These are phyloP conservation scores for Choristoneura fumiferana DNA, from an alignment of 1,140 invertebrate genomes.

Conservation along the genomic window DNA sequence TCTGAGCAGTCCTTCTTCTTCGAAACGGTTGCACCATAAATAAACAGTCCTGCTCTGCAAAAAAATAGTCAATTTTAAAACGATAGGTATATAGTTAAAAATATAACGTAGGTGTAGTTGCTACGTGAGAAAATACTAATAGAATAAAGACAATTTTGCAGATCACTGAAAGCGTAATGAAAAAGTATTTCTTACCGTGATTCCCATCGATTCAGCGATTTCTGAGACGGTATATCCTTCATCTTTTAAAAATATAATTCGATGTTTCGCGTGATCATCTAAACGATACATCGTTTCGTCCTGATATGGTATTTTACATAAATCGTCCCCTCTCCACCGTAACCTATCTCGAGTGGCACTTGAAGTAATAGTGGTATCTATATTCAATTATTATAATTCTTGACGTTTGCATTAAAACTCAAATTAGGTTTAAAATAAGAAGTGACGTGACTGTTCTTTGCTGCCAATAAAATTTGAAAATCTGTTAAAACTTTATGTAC, in stretches of 20 bases:
- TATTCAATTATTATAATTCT: neutral
- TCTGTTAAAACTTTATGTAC: neutral
- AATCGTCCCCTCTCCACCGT: neutral
- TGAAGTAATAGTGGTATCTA: constrained; percentile 1
- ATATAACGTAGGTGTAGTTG: too few species aligned
- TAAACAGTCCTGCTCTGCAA: neutral
- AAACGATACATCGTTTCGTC: constrained; percentile 3
- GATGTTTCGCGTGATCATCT: neutral
- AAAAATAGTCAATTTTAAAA: neutral
- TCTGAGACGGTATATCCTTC: constrained; percentile 1
- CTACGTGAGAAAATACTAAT: neutral
- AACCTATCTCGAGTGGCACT: constrained; percentile 1
- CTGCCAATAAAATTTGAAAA: neutral
- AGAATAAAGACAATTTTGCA: neutral
- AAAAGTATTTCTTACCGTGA: neutral
- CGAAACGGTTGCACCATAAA: neutral
- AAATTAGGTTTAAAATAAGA: neutral
- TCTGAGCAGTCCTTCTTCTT: neutral
- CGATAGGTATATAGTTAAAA: too few species aligned
- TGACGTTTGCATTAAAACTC: neutral
- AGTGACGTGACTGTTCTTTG: neutral
- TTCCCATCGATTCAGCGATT: neutral
- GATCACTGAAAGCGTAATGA: neutral
- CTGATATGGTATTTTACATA: neutral
- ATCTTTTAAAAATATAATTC: constrained; percentile 11